Evolutionary conservation across 1,140 invertebrate genomes (phyloP).

Genomic region (Zaprionus davidi): DNA sequence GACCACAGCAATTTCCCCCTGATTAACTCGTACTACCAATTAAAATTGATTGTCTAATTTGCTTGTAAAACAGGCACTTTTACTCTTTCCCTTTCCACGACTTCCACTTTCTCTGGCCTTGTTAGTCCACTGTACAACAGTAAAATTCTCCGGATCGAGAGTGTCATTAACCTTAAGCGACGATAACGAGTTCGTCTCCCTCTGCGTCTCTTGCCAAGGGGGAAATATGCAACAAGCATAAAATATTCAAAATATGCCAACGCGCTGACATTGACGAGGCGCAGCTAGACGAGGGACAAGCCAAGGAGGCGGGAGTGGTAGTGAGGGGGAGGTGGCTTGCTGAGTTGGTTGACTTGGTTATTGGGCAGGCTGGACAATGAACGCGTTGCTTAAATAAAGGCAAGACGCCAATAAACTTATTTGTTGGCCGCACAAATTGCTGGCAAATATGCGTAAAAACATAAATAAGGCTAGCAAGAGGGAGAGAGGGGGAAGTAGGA

Average conservation of each 20-base stretch:
- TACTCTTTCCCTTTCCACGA: neutral
- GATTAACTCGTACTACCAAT: neutral
- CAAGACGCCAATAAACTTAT: constrained; percentile 61
- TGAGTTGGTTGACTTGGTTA: constrained; percentile 52
- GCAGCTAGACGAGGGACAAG: constrained; percentile 1
- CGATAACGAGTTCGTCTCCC: constrained; percentile 1
- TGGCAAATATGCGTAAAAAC: constrained; percentile 72
- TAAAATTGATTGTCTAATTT: constrained; percentile 11
- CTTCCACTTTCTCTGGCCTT: neutral
- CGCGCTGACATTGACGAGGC: constrained; percentile 31
- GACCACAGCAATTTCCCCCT: neutral
- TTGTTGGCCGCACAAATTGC: constrained; percentile 66
- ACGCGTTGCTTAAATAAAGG: constrained; percentile 57
- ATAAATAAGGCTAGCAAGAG: constrained; percentile 61
- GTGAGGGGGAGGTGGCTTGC: too few species aligned
- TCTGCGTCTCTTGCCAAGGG: neutral
- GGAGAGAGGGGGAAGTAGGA: neutral
- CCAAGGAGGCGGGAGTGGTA: neutral
- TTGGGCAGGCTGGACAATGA: constrained; percentile 37
- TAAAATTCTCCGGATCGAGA: constrained; percentile 1
- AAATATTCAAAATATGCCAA: constrained; percentile 46
- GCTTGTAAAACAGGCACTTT: neutral
- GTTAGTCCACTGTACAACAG: neutral
- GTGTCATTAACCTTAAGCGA: constrained; percentile 10
- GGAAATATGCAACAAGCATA: constrained; percentile 30